phyloP scores from a whole-genome alignment of 1,140 invertebrate genomes.

The Probaryconus sp. region DNA sequence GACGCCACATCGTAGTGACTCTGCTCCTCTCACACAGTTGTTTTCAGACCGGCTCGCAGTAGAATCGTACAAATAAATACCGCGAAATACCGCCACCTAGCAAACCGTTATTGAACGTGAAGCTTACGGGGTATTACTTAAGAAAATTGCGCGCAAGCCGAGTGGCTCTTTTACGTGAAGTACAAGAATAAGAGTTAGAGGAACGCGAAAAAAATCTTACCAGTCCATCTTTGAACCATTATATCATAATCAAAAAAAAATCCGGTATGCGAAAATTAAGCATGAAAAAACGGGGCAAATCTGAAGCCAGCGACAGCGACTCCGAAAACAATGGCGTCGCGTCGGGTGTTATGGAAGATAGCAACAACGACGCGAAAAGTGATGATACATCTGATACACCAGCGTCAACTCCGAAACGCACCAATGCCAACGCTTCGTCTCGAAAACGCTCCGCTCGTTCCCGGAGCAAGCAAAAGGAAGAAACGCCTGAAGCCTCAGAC shows the following conservation, averaged over 20 bases:
- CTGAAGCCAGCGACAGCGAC: constrained; percentile 69
- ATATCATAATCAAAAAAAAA: neutral
- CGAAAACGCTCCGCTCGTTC: constrained; percentile 60
- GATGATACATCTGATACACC: constrained; percentile 23
- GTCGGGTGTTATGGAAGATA: constrained; percentile 45
- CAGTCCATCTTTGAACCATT: neutral
- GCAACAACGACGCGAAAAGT: constrained; percentile 33
- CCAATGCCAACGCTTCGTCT: constrained; percentile 15
- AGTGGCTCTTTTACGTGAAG: no score
- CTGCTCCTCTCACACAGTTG: no score
- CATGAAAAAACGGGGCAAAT: constrained; percentile 71
- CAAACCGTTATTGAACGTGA: no score
- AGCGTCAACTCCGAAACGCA: constrained; percentile 7
- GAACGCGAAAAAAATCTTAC: neutral
- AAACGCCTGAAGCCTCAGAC: constrained; percentile 36
- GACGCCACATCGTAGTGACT: no score
- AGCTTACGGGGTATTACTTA: no score
- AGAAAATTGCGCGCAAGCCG: no score
- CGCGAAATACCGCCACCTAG: neutral
- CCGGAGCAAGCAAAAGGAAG: constrained; percentile 46
- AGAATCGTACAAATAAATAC: no score
- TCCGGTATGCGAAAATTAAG: constrained; percentile 58
- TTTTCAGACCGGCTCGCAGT: no score
- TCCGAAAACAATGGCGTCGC: constrained; percentile 72
- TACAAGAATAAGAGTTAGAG: no score